These are phyloP conservation scores for Megaceryle maxima DNA, from an alignment of 2,113 vertebrate species.

Conservation along the genomic window DNA sequence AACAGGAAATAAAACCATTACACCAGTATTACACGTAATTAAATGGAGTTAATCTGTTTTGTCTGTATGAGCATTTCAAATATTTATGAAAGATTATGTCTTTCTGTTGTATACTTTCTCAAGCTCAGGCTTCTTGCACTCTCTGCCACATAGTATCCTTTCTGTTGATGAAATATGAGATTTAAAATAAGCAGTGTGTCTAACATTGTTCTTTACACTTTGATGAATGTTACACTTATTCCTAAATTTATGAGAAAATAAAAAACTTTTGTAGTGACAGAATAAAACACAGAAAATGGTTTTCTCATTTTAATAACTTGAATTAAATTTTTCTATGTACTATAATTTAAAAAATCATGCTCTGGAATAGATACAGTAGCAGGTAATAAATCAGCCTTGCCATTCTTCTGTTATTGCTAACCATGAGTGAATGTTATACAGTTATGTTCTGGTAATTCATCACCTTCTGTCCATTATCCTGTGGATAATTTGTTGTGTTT, in stretches of 20 bases:
- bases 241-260: conserved; percentile 1
- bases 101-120: not conserved
- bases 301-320: conserved; percentile 37
- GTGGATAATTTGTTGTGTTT: not conserved
- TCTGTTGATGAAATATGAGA: not conserved
- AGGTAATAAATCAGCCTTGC: conserved; percentile 50
- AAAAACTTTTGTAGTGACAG: not conserved
- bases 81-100: not conserved
- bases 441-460: conserved; percentile 40
- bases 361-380: not conserved
- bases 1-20: not conserved
- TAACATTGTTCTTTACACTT: not conserved
- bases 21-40: not conserved
- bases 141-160: not conserved
- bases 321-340: conserved; percentile 21
- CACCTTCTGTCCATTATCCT: conserved; percentile 32
- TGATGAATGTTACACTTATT: not conserved
- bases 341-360: not conserved
- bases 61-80: not conserved
- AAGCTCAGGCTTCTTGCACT: not conserved
- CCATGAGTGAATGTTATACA: not conserved
- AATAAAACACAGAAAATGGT: conserved; percentile 7
- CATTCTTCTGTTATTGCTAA: conserved; percentile 10
- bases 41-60: not conserved
- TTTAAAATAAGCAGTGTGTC: not conserved